A percentile compares a stretch with the other conserved stretches of the same genome.
These are phyloP conservation scores for Proterorhinus semilunaris DNA, from an alignment of 2,113 vertebrate genomes.

Conservation along the genomic window DNA sequence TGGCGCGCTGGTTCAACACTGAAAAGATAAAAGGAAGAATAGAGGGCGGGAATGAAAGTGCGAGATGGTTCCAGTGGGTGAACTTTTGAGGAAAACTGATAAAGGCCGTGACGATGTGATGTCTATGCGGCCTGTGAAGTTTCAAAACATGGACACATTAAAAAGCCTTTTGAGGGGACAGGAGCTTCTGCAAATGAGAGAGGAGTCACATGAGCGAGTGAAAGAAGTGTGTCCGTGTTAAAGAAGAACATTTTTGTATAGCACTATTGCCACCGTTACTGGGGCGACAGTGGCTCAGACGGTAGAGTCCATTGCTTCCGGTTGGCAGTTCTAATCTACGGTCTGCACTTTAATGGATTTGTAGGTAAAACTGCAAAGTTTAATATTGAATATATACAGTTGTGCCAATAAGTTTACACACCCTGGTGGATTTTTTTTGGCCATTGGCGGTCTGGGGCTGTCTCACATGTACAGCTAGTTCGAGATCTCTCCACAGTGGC, in stretches of 20 bases:
- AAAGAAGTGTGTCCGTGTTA: neutral
- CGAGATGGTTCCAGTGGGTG: slow-evolving; percentile 28
- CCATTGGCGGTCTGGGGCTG: too few relatives aligned
- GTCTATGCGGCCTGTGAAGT: slow-evolving; percentile 3
- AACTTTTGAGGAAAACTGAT: slow-evolving; percentile 49
- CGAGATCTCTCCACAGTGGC: too few relatives aligned
- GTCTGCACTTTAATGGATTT: too few relatives aligned
- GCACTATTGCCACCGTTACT: too few relatives aligned
- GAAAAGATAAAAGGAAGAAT: slow-evolving; percentile 11
- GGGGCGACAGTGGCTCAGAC: too few relatives aligned
- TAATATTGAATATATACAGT: too few relatives aligned
- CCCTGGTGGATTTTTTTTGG: too few relatives aligned
- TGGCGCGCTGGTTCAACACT: slow-evolving; percentile 40
- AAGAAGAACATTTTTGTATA: neutral
- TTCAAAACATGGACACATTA: slow-evolving; percentile 5
- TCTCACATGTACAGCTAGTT: too few relatives aligned
- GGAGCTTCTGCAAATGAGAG: neutral
- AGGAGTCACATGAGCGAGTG: neutral
- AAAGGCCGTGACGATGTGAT: neutral
- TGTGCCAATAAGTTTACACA: too few relatives aligned
- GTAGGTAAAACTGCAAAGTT: too few relatives aligned
- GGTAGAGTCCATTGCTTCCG: too few relatives aligned
- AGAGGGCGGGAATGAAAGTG: slow-evolving; percentile 30
- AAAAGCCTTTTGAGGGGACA: neutral
- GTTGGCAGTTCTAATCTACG: too few relatives aligned